phyloP scores from a whole-genome alignment of 1,140 invertebrate genomes.

The Meloidogyne chitwoodi region DNA sequence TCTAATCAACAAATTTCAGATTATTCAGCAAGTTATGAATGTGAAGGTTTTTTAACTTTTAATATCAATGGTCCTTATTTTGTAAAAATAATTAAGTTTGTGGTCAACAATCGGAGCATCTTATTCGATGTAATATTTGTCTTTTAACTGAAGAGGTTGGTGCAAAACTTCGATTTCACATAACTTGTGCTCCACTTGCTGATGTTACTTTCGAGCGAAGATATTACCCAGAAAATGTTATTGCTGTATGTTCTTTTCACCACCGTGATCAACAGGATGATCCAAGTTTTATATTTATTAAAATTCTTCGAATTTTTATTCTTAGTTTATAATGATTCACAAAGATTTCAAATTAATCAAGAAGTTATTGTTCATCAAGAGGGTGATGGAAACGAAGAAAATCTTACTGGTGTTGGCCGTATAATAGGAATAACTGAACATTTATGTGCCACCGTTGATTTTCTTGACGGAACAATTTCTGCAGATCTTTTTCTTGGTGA shows the following conservation, averaged over 20 bases:
- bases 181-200: constrained; percentile 31
- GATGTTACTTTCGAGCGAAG: constrained; percentile 30
- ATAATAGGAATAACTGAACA: constrained; percentile 20
- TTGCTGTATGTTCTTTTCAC: constrained; percentile 29
- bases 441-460: constrained; percentile 25
- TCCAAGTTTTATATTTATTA: not conserved
- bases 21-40: constrained; percentile 10
- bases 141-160: constrained; percentile 13
- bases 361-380: constrained; percentile 19
- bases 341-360: constrained; percentile 10
- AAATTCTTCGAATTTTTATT: not conserved
- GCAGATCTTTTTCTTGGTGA: constrained; percentile 26
- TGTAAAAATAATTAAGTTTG: not conserved
- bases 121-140: constrained; percentile 20
- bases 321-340: not conserved
- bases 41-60: constrained; percentile 3
- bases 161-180: constrained; percentile 27
- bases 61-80: not conserved
- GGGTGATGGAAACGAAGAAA: not conserved
- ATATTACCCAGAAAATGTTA: constrained; percentile 8
- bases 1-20: not conserved
- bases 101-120: constrained; percentile 15
- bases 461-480: constrained; percentile 26
- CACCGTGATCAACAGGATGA: constrained; percentile 14
- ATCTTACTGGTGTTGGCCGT: constrained; percentile 15